These are phyloP conservation scores for Caenorhabditis sp. DNA, from an alignment of 2,888 invertebrate species.

Conservation along the genomic window DNA sequence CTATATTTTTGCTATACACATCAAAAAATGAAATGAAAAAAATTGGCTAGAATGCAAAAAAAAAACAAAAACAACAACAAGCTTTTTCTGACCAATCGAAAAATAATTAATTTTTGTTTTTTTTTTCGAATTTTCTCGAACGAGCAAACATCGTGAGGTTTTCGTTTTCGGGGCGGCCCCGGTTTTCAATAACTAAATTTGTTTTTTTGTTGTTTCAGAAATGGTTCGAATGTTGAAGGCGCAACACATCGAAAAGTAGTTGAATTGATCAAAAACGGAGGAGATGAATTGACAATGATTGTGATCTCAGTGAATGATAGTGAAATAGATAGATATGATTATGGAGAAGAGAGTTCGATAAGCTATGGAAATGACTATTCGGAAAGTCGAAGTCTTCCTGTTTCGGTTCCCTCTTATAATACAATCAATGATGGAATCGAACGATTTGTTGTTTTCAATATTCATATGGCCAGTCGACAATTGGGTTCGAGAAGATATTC, in stretches of 20 bases:
- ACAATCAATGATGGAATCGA: conserved; percentile 82
- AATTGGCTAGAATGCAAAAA: background rate
- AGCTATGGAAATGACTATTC: conserved; percentile 72
- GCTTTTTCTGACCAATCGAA: background rate
- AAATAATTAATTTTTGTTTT: too few relatives aligned
- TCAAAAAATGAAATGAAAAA: too few relatives aligned
- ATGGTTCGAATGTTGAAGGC: conserved; percentile 96
- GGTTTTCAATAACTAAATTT: too few relatives aligned
- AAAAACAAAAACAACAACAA: background rate
- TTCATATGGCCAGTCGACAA: conserved; percentile 98
- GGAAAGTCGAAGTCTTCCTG: conserved; percentile 85
- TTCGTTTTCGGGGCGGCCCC: too few relatives aligned
- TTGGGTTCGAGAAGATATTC: conserved; percentile 93
- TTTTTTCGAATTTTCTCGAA: too few relatives aligned
- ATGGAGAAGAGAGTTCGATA: conserved; percentile 52
- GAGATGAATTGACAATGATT: conserved; percentile 92
- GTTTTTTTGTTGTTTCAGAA: conserved; percentile 81
- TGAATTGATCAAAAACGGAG: conserved; percentile 97
- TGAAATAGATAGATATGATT: conserved; percentile 56
- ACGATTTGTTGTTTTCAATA: conserved; percentile 92
- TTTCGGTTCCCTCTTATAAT: conserved; percentile 90
- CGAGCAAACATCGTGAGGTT: too few relatives aligned
- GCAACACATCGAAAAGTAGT: conserved; percentile 99
- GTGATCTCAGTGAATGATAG: conserved; percentile 90
- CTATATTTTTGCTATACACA: too few relatives aligned